phyloP scores from a whole-genome alignment of 2,113 vertebrate genomes.

The Hiodon tergisus region DNA sequence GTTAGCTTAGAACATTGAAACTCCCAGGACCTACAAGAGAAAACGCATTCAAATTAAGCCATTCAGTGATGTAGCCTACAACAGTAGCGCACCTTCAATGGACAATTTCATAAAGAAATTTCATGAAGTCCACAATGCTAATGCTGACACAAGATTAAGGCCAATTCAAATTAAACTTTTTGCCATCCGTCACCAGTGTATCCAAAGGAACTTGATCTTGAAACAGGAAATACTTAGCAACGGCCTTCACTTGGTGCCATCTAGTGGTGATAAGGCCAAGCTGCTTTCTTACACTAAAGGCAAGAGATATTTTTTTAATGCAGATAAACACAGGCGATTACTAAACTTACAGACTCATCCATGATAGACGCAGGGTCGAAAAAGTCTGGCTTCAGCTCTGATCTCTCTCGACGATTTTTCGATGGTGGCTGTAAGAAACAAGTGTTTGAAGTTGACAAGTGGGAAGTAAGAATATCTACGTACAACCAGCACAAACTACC shows the following conservation, averaged over 20 bases:
- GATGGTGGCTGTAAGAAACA: slow-evolving; percentile 79
- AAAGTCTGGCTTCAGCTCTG: slow-evolving; percentile 97
- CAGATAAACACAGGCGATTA: not conserved
- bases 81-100: not conserved
- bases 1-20: slow-evolving; percentile 98
- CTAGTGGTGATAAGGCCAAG: slow-evolving; percentile 13
- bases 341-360: slow-evolving; percentile 89
- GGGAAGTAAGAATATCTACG: too few relatives aligned
- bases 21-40: slow-evolving; percentile 89
- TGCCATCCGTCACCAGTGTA: too few relatives aligned
- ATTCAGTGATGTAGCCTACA: not conserved
- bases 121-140: not conserved
- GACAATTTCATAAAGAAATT: too few relatives aligned
- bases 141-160: not conserved
- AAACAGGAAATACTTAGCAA: not conserved
- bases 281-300: not conserved
- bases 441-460: too few relatives aligned
- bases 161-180: too few relatives aligned
- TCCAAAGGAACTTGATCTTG: too few relatives aligned
- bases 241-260: slow-evolving; percentile 5
- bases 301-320: not conserved
- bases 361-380: slow-evolving; percentile 99
- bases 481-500: too few relatives aligned
- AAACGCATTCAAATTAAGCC: slow-evolving; percentile 15
- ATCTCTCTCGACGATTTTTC: slow-evolving; percentile 95